Percentiles rank a stretch among this genome's conserved stretches.
These are phyloP conservation scores for Sphyrna mokarran DNA, from an alignment of 2,113 vertebrate genomes.

Conservation along the genomic window DNA sequence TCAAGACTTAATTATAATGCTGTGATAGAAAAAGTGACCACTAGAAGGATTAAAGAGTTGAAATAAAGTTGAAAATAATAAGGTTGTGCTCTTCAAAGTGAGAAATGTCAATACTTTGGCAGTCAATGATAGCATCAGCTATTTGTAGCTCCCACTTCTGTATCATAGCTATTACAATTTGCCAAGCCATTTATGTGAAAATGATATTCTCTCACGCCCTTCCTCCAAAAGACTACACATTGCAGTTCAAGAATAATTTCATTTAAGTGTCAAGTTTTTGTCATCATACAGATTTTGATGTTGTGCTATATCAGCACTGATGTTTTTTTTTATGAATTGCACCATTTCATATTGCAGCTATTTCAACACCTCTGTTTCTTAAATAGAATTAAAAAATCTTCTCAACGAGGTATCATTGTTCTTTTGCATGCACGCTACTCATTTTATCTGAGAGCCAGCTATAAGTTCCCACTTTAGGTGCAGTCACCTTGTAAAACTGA, in stretches of 20 bases:
- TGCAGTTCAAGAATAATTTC: neutral
- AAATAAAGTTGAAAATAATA: neutral
- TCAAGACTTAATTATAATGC: neutral
- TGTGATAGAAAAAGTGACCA: neutral
- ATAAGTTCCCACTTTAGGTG: neutral
- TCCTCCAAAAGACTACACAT: neutral
- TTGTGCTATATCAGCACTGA: neutral
- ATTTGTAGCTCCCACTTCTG: neutral
- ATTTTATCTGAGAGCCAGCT: neutral
- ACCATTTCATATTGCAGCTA: neutral
- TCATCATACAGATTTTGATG: constrained; percentile 2
- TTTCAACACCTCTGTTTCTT: neutral
- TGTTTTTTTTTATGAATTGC: neutral
- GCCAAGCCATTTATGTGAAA: neutral
- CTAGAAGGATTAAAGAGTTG: neutral
- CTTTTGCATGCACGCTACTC: neutral
- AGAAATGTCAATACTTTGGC: neutral
- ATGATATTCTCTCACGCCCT: neutral
- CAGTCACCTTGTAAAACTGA: neutral
- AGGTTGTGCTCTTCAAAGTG: neutral
- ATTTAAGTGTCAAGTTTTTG: constrained; percentile 7
- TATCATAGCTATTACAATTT: neutral
- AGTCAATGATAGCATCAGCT: neutral
- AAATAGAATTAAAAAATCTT: neutral
- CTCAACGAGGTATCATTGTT: neutral